phyloP scores from a whole-genome alignment of 2,113 vertebrate genomes.

The Columba janthina region DNA sequence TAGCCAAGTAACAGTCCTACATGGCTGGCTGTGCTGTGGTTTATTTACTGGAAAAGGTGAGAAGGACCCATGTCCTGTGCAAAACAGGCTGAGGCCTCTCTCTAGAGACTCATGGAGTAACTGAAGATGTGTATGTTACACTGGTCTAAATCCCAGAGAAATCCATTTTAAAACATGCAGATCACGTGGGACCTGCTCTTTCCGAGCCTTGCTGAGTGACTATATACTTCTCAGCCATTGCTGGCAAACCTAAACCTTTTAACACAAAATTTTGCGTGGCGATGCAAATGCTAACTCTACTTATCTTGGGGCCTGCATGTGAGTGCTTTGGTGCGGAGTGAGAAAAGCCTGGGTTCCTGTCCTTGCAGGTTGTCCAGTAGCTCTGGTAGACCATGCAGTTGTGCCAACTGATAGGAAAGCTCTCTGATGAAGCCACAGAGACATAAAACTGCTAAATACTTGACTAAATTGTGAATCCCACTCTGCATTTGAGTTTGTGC shows the following conservation, averaged over 20 bases:
- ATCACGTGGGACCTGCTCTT: constrained; percentile 72
- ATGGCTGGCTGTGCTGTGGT: neutral
- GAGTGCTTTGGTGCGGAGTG: neutral
- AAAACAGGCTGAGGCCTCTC: neutral
- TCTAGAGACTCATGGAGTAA: neutral
- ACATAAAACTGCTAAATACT: neutral
- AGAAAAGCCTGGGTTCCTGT: neutral
- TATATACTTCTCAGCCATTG: neutral
- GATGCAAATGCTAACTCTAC: constrained; percentile 39
- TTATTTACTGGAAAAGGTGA: neutral
- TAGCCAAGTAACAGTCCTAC: neutral
- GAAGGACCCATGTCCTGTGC: neutral
- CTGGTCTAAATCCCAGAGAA: neutral
- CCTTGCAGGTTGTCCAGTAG: neutral
- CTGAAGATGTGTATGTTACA: neutral
- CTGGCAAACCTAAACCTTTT: constrained; percentile 57
- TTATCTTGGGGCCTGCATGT: constrained; percentile 3
- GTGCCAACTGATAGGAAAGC: neutral
- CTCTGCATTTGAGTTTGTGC: neutral
- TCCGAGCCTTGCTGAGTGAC: constrained; percentile 30
- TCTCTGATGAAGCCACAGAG: neutral
- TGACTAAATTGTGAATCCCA: neutral
- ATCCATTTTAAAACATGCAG: neutral
- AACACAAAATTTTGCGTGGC: constrained; percentile 6
- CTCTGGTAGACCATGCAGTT: neutral